Evolutionary conservation across 2,113 vertebrate species (phyloP).

Genomic region (Syrrhaptes paradoxus): DNA sequence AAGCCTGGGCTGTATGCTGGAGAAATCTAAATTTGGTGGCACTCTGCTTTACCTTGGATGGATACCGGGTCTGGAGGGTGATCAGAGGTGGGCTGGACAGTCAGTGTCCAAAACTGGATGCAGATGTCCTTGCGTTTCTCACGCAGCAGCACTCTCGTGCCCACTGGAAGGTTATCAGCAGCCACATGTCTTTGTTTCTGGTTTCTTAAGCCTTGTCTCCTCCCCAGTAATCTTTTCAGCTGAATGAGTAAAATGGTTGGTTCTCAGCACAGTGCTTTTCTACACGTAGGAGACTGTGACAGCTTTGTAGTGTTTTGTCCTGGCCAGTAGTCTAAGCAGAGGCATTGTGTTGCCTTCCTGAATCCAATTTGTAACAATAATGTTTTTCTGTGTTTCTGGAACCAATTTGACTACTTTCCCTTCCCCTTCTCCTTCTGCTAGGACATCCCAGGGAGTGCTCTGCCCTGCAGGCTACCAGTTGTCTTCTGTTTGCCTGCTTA

Average conservation of each 20-base stretch:
- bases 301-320: not conserved
- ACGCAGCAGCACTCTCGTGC: accelerated
- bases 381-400: slow-evolving; percentile 36
- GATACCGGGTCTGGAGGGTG: not conserved
- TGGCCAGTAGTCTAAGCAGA: not conserved
- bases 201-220: not conserved
- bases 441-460: not conserved
- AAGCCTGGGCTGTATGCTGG: not conserved
- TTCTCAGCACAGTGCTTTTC: not conserved
- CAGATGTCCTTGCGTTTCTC: not conserved
- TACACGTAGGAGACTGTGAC: not conserved
- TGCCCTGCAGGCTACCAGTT: not conserved
- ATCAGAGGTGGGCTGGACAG: not conserved
- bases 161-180: not conserved
- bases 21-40: not conserved
- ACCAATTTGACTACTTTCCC: slow-evolving; percentile 5
- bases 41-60: not conserved
- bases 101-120: not conserved
- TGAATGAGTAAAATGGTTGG: not conserved
- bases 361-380: slow-evolving; percentile 27
- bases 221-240: not conserved
- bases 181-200: not conserved
- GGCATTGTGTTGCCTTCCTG: slow-evolving; percentile 1
- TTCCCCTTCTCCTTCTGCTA: not conserved
- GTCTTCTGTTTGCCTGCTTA: not conserved